These are phyloP conservation scores for Gymnarchus niloticus DNA, from an alignment of 2,113 vertebrate genomes.

Conservation along the genomic window DNA sequence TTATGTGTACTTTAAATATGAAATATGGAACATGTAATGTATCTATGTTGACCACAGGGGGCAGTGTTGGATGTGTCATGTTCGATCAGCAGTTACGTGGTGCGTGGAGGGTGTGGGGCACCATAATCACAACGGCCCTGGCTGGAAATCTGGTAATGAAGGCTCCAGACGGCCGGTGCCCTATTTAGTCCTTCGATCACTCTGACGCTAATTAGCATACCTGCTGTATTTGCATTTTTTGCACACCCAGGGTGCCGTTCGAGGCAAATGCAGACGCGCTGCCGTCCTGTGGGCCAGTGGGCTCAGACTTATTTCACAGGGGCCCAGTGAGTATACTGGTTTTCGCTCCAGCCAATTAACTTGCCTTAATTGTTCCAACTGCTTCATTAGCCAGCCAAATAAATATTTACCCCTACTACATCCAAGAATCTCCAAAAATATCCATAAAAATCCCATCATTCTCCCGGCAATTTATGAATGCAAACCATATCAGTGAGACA, in stretches of 20 bases:
- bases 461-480: background rate
- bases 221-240: slow-evolving; percentile 1
- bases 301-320: background rate
- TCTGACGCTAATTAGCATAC: background rate
- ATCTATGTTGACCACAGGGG: background rate
- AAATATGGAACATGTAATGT: background rate
- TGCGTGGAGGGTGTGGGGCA: background rate
- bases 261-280: background rate
- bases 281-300: background rate
- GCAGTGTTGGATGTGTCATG: background rate
- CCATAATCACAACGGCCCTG: no score
- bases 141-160: background rate
- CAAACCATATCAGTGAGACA: background rate
- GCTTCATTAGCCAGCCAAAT: background rate
- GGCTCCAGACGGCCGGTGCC: background rate
- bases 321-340: background rate
- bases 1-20: background rate
- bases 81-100: background rate
- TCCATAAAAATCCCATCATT: background rate
- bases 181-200: slow-evolving; percentile 9
- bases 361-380: background rate
- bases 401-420: background rate
- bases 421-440: background rate
- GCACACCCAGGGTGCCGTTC: background rate
- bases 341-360: background rate